These are phyloP conservation scores for Bolinopsis microptera DNA, from an alignment of 37 sponge, comb jelly and placozoan genomes.

Conservation along the genomic window DNA sequence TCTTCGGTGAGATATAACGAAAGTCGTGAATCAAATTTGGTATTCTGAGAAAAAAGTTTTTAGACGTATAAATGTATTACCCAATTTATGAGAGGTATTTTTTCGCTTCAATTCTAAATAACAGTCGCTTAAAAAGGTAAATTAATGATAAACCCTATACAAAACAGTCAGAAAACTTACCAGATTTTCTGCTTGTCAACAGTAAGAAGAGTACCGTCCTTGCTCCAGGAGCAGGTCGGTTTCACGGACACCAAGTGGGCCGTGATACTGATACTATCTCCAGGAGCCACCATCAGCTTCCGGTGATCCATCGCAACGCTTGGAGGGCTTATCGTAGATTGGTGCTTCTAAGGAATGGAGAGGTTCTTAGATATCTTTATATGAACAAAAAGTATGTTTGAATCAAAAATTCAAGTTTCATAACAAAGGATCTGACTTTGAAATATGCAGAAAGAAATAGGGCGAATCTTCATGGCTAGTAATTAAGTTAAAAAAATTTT, in stretches of 20 bases:
- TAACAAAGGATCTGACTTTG: background rate
- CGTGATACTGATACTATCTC: constrained; percentile 63
- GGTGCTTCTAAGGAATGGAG: background rate
- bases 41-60: too few species aligned
- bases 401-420: background rate
- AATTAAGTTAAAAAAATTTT: too few species aligned
- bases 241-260: constrained; percentile 42
- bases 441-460: background rate
- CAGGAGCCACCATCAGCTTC: constrained; percentile 58
- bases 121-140: too few species aligned
- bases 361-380: too few species aligned
- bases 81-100: too few species aligned
- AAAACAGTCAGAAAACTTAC: background rate
- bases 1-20: too few species aligned
- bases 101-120: too few species aligned
- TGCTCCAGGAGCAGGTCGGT: constrained; percentile 40
- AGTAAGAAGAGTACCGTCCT: constrained; percentile 55
- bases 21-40: too few species aligned
- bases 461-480: too few species aligned
- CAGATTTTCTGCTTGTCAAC: constrained; percentile 8
- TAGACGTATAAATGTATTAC: too few species aligned
- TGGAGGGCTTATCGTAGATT: background rate
- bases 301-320: constrained; percentile 43
- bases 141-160: background rate
- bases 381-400: too few species aligned